Conservation (phyloP, 2,797 vertebrate species). For the Limnodromus scolopaceus region DNA sequence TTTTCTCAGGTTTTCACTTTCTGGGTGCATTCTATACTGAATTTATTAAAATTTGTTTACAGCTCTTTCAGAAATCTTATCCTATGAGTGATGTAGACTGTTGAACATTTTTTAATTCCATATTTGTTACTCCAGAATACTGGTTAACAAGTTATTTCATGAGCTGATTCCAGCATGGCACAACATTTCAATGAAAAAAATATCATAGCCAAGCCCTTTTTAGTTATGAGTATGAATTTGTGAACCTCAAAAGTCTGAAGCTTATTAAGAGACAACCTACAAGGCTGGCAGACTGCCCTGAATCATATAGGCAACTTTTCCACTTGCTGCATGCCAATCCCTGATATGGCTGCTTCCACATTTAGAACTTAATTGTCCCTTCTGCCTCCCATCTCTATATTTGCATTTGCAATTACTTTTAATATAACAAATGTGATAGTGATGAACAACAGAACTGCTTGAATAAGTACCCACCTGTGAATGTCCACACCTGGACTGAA, state of each 20-base stretch:
- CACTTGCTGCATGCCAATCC: neutral
- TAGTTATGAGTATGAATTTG: neutral
- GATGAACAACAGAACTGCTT: neutral
- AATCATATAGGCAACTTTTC: neutral
- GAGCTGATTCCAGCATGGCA: neutral
- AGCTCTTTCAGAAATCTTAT: neutral
- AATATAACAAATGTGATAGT: neutral
- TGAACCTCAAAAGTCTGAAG: neutral
- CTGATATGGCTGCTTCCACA: neutral
- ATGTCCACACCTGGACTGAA: neutral
- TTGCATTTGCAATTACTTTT: neutral
- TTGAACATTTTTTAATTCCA: slow-evolving; percentile 20
- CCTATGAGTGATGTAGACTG: neutral
- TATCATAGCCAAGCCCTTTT: neutral
- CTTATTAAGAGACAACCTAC: neutral
- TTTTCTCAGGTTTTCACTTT: neutral
- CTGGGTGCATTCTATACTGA: neutral
- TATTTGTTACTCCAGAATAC: slow-evolving; percentile 21
- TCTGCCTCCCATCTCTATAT: neutral
- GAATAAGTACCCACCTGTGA: neutral
- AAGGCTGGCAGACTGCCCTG: neutral
- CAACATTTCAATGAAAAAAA: neutral
- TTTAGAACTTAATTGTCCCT: neutral
- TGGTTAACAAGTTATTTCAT: slow-evolving; percentile 22
- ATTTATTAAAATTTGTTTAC: neutral